Evolutionary conservation across 64 coral and sea anemone genomes (phyloP), one percentile per base, ranked within the genome.

Genomic region (Dendronephthya gigantea): DNA sequence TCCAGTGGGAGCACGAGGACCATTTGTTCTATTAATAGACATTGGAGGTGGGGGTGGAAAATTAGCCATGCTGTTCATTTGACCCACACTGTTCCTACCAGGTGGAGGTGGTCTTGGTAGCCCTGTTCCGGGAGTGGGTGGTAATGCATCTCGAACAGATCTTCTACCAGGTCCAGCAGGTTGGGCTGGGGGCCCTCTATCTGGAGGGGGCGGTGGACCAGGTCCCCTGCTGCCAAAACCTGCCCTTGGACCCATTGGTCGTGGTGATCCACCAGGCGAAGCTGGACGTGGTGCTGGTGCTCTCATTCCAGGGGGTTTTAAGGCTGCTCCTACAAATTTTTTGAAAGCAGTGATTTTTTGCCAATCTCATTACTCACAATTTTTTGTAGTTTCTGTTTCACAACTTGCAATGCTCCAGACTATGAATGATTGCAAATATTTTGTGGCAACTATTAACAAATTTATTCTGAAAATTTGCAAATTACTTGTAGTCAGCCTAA

Each of bases 301-400:
- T 76, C 90, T 96, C 36, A 93, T 90, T 55, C 94, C 94, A 84
- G 88, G 89, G 29, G 94, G 94, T 86, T 82, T 92, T 81, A 96
- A 81, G 35, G 94, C 75, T 82, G 88, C 50, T 52, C 86, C 94
- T 90, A 48, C 69, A 28, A 88, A n/a, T n/a, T n/a, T n/a, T n/a
- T n/a, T n/a, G n/a, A n/a, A n/a, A n/a, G n/a, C n/a, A n/a, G n/a
- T n/a, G n/a, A n/a, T n/a, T n/a, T n/a, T n/a, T n/a, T n/a, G n/a
- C n/a, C n/a, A n/a, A n/a, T n/a, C n/a, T n/a, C n/a, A n/a, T n/a
- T n/a, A n/a, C n/a, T n/a, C n/a, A n/a, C n/a, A n/a, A n/a, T n/a
- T n/a, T n/a, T n/a, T n/a, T n/a, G n/a, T n/a, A n/a, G n/a, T n/a
- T n/a, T n/a, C n/a, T n/a, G n/a, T n/a, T n/a, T n/a, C n/a, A n/a